Percentiles rank a stretch among this genome's conserved stretches.
Evolutionary conservation across 64 coral and sea anemone species (phyloP).

Genomic region (Anthopleura sola): DNA sequence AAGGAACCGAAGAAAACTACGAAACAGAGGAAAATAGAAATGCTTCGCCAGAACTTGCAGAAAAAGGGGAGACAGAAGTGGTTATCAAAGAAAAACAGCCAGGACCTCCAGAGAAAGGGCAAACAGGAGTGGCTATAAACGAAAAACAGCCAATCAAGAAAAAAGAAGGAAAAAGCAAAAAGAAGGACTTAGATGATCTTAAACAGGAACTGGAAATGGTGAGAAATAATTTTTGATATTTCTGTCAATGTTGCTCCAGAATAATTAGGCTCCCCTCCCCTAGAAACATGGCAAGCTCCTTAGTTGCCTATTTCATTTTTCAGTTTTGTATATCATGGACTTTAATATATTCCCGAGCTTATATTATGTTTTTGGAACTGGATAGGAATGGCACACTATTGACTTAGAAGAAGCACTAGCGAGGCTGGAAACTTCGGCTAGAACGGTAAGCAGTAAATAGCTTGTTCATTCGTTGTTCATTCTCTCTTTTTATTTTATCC

Average conservation of each 20-base stretch:
- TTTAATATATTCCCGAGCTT: too few species aligned
- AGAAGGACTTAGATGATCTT: conserved; percentile 83
- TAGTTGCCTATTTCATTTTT: too few species aligned
- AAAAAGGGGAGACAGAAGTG: too few species aligned
- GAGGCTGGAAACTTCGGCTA: conserved; percentile 16
- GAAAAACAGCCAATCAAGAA: background rate
- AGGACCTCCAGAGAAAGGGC: background rate
- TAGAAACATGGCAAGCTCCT: too few species aligned
- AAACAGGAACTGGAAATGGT: conserved; percentile 98
- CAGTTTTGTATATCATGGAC: too few species aligned
- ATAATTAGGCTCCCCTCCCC: too few species aligned
- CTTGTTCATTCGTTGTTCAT: too few species aligned
- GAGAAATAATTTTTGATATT: background rate
- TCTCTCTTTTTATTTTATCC: background rate
- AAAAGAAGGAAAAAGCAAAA: conserved; percentile 42
- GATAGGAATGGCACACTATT: conserved; percentile 45
- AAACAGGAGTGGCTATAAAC: background rate
- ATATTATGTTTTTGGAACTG: background rate
- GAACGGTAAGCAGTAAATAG: conserved; percentile 31
- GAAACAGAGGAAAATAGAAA: too few species aligned
- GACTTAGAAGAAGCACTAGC: conserved; percentile 7
- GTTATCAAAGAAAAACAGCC: background rate
- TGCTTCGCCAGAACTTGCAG: background rate
- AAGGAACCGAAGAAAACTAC: too few species aligned
- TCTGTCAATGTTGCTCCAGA: too few species aligned